phyloP scores from a whole-genome alignment of 2,888 invertebrate genomes.

The Tachina lurida region DNA sequence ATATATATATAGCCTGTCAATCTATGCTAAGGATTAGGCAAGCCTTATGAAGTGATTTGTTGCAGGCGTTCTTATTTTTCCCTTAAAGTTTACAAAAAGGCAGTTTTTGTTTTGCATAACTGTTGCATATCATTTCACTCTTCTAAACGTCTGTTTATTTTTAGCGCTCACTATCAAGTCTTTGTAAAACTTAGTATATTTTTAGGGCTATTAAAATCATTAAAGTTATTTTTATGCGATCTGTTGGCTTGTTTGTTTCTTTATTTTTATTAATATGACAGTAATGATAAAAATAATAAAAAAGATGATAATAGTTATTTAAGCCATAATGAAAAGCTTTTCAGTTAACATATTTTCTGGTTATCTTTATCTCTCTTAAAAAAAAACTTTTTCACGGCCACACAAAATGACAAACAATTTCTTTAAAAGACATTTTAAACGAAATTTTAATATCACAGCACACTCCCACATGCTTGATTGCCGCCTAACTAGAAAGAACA shows the following conservation, averaged over 20 bases:
- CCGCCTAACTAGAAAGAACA: neutral
- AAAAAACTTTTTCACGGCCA: neutral
- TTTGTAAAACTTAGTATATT: conserved; percentile 5
- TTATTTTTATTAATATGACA: conserved; percentile 22
- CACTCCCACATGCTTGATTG: neutral
- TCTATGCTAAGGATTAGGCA: too few relatives aligned
- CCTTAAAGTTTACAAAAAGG: too few relatives aligned
- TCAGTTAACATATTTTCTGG: conserved; percentile 42
- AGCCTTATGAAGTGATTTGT: too few relatives aligned
- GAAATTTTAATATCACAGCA: neutral
- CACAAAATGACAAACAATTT: neutral
- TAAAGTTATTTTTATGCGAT: conserved; percentile 49
- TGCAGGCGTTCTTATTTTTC: too few relatives aligned
- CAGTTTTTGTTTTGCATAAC: neutral
- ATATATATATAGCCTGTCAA: too few relatives aligned
- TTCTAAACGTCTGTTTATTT: neutral
- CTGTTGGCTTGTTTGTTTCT: conserved; percentile 38
- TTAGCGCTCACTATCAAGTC: conserved; percentile 6
- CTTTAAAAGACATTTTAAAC: neutral
- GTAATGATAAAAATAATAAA: conserved; percentile 55
- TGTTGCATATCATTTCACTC: neutral
- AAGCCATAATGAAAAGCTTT: conserved; percentile 36
- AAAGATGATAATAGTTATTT: conserved; percentile 53
- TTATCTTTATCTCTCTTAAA: neutral
- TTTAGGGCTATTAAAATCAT: conserved; percentile 44